Evolutionary conservation across 1,140 invertebrate genomes (phyloP).

Genomic region (Musca vetustissima): DNA sequence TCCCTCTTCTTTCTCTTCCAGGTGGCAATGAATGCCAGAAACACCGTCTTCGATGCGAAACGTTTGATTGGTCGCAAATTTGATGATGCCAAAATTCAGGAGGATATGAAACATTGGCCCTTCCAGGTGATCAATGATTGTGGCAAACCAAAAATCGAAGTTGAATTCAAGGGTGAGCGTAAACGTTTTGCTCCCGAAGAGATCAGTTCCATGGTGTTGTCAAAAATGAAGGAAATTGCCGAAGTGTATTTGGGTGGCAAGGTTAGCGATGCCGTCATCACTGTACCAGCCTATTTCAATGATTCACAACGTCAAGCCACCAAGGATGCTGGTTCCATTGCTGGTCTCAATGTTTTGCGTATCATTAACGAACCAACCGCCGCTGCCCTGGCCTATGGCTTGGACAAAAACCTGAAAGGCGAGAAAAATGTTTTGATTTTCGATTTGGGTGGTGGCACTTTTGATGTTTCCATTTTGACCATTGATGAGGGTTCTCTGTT

Average conservation of each 20-base stretch:
- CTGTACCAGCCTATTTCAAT: constrained; percentile 71
- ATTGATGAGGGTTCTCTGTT: constrained; percentile 83
- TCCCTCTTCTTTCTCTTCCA: constrained; percentile 33
- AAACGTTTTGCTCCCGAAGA: constrained; percentile 83
- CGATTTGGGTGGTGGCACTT: constrained; percentile 75
- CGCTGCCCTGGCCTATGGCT: constrained; percentile 80
- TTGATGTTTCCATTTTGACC: constrained; percentile 84
- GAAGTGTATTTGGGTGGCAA: constrained; percentile 61
- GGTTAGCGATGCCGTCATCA: constrained; percentile 68
- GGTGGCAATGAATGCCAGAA: constrained; percentile 80
- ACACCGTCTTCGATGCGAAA: constrained; percentile 85
- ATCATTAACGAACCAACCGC: constrained; percentile 82
- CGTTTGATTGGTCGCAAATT: constrained; percentile 76
- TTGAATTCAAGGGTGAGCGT: constrained; percentile 74
- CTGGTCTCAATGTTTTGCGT: constrained; percentile 77
- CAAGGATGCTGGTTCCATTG: constrained; percentile 76
- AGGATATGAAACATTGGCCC: constrained; percentile 79
- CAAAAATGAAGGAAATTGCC: constrained; percentile 75
- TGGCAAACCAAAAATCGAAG: constrained; percentile 75
- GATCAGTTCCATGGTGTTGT: constrained; percentile 83
- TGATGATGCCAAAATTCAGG: constrained; percentile 74
- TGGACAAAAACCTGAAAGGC: constrained; percentile 83
- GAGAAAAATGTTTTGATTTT: constrained; percentile 76
- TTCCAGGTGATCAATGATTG: constrained; percentile 71
- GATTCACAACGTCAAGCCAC: constrained; percentile 70